Percentiles rank a stretch among this genome's conserved stretches.
Evolutionary conservation across 2,797 vertebrate species (phyloP).

Genomic region (Phataginus tricuspis): DNA sequence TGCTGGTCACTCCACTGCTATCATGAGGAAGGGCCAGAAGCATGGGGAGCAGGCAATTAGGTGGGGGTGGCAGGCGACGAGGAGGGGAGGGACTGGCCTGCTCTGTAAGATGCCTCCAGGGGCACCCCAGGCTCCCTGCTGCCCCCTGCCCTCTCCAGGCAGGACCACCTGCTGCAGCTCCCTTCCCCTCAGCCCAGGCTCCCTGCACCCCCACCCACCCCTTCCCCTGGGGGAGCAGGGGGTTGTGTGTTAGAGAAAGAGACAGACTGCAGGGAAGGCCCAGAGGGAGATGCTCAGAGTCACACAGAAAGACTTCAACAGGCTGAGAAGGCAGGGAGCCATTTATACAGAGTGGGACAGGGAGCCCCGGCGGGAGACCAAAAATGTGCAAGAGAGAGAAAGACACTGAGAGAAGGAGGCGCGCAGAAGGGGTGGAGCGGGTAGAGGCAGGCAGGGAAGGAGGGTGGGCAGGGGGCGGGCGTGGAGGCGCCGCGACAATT

Average conservation of each 20-base stretch:
- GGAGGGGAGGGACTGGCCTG: background rate
- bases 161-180: background rate
- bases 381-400: background rate
- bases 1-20: no score
- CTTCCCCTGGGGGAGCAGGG: background rate
- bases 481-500: conserved; percentile 38
- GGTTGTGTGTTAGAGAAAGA: background rate
- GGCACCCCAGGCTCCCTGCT: background rate
- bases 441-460: background rate
- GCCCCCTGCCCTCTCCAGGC: background rate
- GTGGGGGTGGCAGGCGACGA: background rate
- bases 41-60: accelerated
- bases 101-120: background rate
- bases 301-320: no score
- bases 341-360: background rate
- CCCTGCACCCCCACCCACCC: background rate
- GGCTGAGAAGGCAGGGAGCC: background rate
- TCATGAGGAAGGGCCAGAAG: background rate
- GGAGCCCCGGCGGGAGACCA: background rate
- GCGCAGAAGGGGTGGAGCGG: conserved; percentile 53
- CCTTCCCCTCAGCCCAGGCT: background rate
- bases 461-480: conserved; percentile 58
- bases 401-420: background rate
- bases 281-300: background rate
- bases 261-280: background rate